Base-by-base conservation (phyloP, 2,797 vertebrate genomes). In the Pyrocephalus nanus region DNA sequence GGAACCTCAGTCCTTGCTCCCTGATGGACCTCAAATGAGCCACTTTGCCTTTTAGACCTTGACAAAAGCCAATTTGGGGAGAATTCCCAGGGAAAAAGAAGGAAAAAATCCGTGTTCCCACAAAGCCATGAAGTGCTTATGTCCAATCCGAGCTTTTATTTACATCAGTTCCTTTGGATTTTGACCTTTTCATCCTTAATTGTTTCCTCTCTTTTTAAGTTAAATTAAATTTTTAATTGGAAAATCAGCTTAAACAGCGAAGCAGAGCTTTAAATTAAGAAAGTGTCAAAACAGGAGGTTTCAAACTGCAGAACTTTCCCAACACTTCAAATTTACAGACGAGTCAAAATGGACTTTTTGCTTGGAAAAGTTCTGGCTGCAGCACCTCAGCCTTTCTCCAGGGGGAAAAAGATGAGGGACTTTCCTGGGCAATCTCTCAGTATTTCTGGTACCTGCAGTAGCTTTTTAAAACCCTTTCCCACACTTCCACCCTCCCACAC, bases 401-500 rank as follows among this genome's bases (percentile, higher is more conserved):
- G 6, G 34, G 50, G 54, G 50, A 18, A 55, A 11, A 67, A 57
- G 32, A 51, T 30, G 80, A 55, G 38, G 81, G 89, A 74, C 74
- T 89, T 91, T 85, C 71, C 79, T 88, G 74, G 75, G 43, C 47
- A 57, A 29, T 45, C 51, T 96, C 69, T 43, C 40, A 83, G 34
- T 32, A 55, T 60, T 79, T 42, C 60, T 86, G 76, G 64, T 87
- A 93, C 84, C 89, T 88, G 78, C 21, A 30, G 88, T 38, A 57
- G 82, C 72, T 66, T 30, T 87, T 75, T 60, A 75, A 90, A 81
- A 58, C 65, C 57, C 32, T 76, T 91, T 70, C 79, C 83, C 71
- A 90, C 73, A 32, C 81, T 90, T 64, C 47, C 54, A 62, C 72
- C 90, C 92, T 92, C 93, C 94, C 47, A 79, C 88, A 91, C 86